These are phyloP conservation scores for Polypedilum pembai DNA, from an alignment of 1,140 invertebrate species.

Conservation along the genomic window DNA sequence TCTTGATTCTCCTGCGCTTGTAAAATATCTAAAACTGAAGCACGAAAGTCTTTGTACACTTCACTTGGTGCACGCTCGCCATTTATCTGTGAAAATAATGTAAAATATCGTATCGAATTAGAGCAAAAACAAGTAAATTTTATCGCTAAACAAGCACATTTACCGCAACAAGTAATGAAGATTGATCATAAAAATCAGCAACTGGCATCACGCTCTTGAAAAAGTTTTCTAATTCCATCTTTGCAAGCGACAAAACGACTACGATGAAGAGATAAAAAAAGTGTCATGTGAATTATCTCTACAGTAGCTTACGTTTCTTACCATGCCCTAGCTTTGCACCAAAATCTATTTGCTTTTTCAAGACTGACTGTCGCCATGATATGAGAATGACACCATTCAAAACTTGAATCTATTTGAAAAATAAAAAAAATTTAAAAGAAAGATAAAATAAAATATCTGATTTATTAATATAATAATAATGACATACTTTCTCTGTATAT, in stretches of 20 bases:
- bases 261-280: not conserved
- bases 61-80: conserved; percentile 73
- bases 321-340: conserved; percentile 73
- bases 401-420: conserved; percentile 66
- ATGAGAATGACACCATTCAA: conserved; percentile 77
- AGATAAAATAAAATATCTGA: not conserved
- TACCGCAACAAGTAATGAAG: conserved; percentile 58
- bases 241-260: conserved; percentile 72
- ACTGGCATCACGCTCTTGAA: conserved; percentile 82
- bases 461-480: not conserved
- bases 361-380: conserved; percentile 73
- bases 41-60: conserved; percentile 71
- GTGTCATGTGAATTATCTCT: not conserved
- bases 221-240: conserved; percentile 83
- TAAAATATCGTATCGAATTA: not conserved
- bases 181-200: conserved; percentile 81
- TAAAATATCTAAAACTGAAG: conserved; percentile 62
- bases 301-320: not conserved
- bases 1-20: conserved; percentile 56
- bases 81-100: conserved; percentile 54
- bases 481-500: conserved; percentile 76
- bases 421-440: no score
- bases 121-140: conserved; percentile 29
- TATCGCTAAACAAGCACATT: conserved; percentile 40
- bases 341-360: conserved; percentile 82